Conservation (phyloP, 2,797 vertebrate species). For the Cephalopachus bancanus region DNA sequence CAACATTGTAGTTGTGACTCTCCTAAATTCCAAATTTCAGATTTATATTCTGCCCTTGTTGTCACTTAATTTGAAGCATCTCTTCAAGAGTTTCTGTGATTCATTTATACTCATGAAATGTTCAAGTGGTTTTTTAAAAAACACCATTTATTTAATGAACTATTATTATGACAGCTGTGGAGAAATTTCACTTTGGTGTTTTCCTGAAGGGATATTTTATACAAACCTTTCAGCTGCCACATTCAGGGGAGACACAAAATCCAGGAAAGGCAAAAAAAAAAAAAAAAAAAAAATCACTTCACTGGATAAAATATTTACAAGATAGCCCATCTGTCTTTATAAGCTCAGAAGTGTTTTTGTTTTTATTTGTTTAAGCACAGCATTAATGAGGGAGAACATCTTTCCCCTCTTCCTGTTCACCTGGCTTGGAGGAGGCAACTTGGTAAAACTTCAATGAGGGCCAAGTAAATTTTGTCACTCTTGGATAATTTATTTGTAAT, state of each 20-base stretch:
- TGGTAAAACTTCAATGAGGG: slow-evolving; percentile 59
- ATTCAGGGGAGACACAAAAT: slow-evolving; percentile 51
- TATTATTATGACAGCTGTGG: slow-evolving; percentile 64
- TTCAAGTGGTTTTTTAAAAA: not conserved
- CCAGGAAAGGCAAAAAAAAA: slow-evolving; percentile 23
- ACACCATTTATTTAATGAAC: slow-evolving; percentile 59
- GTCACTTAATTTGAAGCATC: not conserved
- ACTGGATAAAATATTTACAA: not conserved
- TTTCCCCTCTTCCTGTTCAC: slow-evolving; percentile 67
- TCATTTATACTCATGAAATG: slow-evolving; percentile 46
- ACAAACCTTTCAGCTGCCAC: slow-evolving; percentile 39
- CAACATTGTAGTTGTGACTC: not conserved
- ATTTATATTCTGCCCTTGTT: not conserved
- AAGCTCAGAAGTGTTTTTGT: slow-evolving; percentile 9
- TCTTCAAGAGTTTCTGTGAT: slow-evolving; percentile 40
- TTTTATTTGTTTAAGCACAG: slow-evolving; percentile 58
- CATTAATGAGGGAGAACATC: not conserved
- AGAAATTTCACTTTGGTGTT: slow-evolving; percentile 52
- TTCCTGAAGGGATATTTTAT: slow-evolving; percentile 62
- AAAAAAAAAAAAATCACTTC: not conserved
- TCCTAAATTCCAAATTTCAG: slow-evolving; percentile 28
- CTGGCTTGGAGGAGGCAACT: slow-evolving; percentile 45
- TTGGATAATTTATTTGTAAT: slow-evolving; percentile 74
- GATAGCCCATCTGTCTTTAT: not conserved
- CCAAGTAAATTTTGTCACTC: slow-evolving; percentile 62